Evolutionary conservation across 1,140 invertebrate genomes (phyloP).

Genomic region (Charaxes varanes): DNA sequence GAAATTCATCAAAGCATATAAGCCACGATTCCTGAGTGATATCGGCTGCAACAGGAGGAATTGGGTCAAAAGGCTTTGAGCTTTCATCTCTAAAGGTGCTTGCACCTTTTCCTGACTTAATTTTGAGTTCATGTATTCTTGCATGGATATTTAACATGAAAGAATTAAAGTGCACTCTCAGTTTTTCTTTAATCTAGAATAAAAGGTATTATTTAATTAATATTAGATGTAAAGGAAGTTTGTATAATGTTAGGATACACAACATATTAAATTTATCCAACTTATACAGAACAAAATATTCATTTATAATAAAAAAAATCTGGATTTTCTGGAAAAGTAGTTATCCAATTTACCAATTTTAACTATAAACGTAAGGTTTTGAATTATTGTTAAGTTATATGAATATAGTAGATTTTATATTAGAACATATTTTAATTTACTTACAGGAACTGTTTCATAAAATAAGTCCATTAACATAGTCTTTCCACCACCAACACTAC

Average conservation of each 20-base stretch:
- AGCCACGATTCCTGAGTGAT: constrained; percentile 92
- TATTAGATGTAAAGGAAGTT: background rate
- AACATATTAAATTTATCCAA: too few relatives aligned
- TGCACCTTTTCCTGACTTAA: constrained; percentile 77
- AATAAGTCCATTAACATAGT: constrained; percentile 99
- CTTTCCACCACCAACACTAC: constrained; percentile 94
- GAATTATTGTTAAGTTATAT: constrained; percentile 7
- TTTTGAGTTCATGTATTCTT: constrained; percentile 87
- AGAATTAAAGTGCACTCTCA: constrained; percentile 90
- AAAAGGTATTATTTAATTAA: background rate
- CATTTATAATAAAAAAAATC: too few relatives aligned
- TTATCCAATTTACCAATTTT: too few relatives aligned
- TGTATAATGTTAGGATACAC: too few relatives aligned
- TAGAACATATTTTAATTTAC: constrained; percentile 16
- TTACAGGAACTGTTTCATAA: constrained; percentile 81
- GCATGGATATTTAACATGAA: constrained; percentile 98
- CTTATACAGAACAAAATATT: too few relatives aligned
- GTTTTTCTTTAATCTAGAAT: constrained; percentile 41
- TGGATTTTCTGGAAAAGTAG: too few relatives aligned
- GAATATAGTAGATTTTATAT: background rate
- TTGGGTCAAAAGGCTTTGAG: constrained; percentile 92
- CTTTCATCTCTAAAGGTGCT: constrained; percentile 79
- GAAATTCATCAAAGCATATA: constrained; percentile 99
- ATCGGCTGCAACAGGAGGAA: constrained; percentile 91
- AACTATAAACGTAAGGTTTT: too few relatives aligned